Evolutionary conservation across 2,113 vertebrate genomes (phyloP).

Genomic region (Myrmecobius fasciatus): DNA sequence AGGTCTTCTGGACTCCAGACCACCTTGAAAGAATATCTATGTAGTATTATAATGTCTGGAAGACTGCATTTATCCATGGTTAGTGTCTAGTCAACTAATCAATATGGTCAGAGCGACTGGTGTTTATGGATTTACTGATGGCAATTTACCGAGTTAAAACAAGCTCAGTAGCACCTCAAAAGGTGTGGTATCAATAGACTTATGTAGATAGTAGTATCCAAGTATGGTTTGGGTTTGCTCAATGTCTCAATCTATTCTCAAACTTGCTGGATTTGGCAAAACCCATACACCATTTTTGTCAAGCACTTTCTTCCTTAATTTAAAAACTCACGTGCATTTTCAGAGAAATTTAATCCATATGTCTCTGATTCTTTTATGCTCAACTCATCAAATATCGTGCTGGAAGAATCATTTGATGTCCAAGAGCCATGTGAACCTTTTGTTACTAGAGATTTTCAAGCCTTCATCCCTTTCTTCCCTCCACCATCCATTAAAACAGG

Average conservation of each 20-base stretch:
- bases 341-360: slow-evolving; percentile 77
- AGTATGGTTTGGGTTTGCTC: slow-evolving; percentile 68
- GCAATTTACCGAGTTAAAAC: neutral
- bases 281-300: slow-evolving; percentile 72
- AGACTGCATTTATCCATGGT: neutral
- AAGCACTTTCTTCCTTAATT: slow-evolving; percentile 70
- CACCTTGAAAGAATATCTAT: neutral
- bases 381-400: slow-evolving; percentile 76
- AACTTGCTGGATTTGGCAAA: slow-evolving; percentile 69
- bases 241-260: slow-evolving; percentile 65
- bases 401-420: slow-evolving; percentile 69
- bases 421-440: slow-evolving; percentile 66
- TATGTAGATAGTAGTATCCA: slow-evolving; percentile 23
- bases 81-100: neutral
- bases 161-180: neutral
- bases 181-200: neutral
- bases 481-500: slow-evolving; percentile 27
- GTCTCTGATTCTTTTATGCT: slow-evolving; percentile 75
- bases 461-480: slow-evolving; percentile 16
- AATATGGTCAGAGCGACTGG: neutral
- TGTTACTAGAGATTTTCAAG: slow-evolving; percentile 33
- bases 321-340: slow-evolving; percentile 71
- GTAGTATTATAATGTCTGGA: neutral
- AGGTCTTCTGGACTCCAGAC: neutral
- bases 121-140: neutral